Evolutionary conservation across 1,140 invertebrate genomes (phyloP).

Genomic region (Drosophila sp.): DNA sequence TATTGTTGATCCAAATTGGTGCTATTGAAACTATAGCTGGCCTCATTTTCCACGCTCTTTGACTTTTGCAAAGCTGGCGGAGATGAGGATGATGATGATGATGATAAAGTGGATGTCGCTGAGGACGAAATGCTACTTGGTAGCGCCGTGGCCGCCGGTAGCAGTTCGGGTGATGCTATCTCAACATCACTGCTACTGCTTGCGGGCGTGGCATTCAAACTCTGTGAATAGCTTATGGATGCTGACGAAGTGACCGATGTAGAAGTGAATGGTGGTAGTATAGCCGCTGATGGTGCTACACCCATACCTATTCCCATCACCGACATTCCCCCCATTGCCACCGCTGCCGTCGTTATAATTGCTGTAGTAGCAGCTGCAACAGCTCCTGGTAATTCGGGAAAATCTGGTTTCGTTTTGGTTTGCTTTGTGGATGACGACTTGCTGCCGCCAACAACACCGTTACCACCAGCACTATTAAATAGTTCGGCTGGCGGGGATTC

Average conservation of each 20-base stretch:
- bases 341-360: not conserved
- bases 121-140: slow-evolving; percentile 17
- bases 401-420: slow-evolving; percentile 65
- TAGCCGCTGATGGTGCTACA: not conserved
- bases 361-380: slow-evolving; percentile 5
- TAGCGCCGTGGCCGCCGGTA: slow-evolving; percentile 17
- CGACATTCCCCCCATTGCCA: too few species aligned
- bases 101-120: slow-evolving; percentile 10
- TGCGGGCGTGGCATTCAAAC: slow-evolving; percentile 50
- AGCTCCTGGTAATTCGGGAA: slow-evolving; percentile 62
- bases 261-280: not conserved
- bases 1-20: slow-evolving; percentile 80
- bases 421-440: slow-evolving; percentile 21
- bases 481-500: slow-evolving; percentile 29
- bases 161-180: slow-evolving; percentile 28
- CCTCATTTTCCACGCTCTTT: slow-evolving; percentile 79
- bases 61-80: slow-evolving; percentile 75
- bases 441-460: too few species aligned
- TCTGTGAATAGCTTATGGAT: slow-evolving; percentile 61
- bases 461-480: slow-evolving; percentile 1
- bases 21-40: slow-evolving; percentile 70
- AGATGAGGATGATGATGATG: slow-evolving; percentile 23
- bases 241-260: slow-evolving; percentile 24
- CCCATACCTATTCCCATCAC: too few species aligned
- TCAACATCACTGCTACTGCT: slow-evolving; percentile 47